Evolutionary conservation across 2,888 invertebrate species (phyloP), one percentile per base, ranked within the genome.

Genomic region (Drosophila anomalata): DNA sequence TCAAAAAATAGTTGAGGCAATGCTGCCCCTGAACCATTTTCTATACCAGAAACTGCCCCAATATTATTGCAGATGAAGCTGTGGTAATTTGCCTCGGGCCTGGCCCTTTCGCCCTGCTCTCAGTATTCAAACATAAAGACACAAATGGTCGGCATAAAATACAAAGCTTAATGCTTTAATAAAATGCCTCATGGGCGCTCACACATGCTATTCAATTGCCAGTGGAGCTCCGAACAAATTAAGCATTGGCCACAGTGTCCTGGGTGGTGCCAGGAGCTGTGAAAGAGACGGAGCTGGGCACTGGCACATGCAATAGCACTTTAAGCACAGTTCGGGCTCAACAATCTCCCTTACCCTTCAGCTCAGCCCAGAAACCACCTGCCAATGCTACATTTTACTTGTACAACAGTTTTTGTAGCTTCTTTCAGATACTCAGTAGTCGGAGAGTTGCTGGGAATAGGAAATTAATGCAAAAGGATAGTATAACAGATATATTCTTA

Each of bases 151-250:
- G 47, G 56, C 86, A 87, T 83, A 77, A 83, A 81, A 68, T 79
- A 68, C 72, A 69, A 73, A 65, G 52, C 69, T 78, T 85, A 87
- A 83, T 87, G 83, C 83, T 75, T 85, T 85, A 85, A 67, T 67
- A 76, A 78, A 80, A 75, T 62, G 65, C 66, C 68, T 44, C 46
- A 52, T 66, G 65, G 66, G 50, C 70, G 44, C 57, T 58, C 82
- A 71, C 73, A 81, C 74, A 81, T 83, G 79, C 74, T 78, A 79
- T 75, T 77, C 82, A 79, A 76, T 83, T 83, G 70, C 52, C 46
- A 52, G 24, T 54, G 50, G 50, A 66, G 12, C 22, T 22, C 59
- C 60, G 81, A 87, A 84, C 84, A 81, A 78, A 78, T 87, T 84
- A 76, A 65, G 78, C 78, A 61, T 83, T 69, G 83, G 59, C 75